These are phyloP conservation scores for Phyllopteryx taeniolatus DNA, from an alignment of 2,113 vertebrate genomes.

Conservation along the genomic window DNA sequence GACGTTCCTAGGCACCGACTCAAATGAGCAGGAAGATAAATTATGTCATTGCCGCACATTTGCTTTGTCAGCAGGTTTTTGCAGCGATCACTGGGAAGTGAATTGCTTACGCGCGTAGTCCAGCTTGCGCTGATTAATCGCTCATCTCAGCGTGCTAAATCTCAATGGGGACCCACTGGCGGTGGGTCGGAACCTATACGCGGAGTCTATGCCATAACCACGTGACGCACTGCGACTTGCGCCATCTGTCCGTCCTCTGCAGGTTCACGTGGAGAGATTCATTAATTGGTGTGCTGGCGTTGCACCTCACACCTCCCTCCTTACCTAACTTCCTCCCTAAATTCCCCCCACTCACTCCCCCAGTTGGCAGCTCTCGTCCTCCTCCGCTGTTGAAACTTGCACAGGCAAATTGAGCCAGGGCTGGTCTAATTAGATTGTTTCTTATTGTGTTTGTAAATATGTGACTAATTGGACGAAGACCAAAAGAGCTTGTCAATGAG, in stretches of 20 bases:
- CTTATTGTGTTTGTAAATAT: conserved; percentile 60
- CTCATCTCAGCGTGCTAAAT: conserved; percentile 22
- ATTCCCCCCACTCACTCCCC: conserved; percentile 27
- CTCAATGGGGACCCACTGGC: conserved; percentile 34
- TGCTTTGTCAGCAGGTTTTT: conserved; percentile 48
- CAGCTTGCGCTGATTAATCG: conserved; percentile 50
- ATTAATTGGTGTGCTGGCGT: conserved; percentile 46
- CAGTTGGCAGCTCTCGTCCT: conserved; percentile 6
- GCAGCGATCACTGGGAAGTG: conserved; percentile 24
- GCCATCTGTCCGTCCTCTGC: conserved; percentile 20
- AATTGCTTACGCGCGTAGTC: conserved; percentile 31
- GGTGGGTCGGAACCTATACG: conserved; percentile 20
- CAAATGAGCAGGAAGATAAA: conserved; percentile 51
- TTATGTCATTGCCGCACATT: conserved; percentile 38
- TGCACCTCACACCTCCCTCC: conserved; percentile 13
- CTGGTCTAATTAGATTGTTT: conserved; percentile 65
- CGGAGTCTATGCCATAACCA: conserved; percentile 30
- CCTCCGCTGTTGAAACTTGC: conserved; percentile 54
- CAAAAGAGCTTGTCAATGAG: conserved; percentile 10
- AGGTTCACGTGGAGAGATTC: conserved; percentile 22
- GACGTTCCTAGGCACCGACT: conserved; percentile 33
- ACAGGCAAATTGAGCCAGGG: conserved; percentile 51
- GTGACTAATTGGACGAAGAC: conserved; percentile 60
- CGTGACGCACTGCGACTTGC: conserved; percentile 27
- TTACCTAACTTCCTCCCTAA: no score